Evolutionary conservation across 2,113 vertebrate genomes (phyloP).

Genomic region (Lagopus leucura): DNA sequence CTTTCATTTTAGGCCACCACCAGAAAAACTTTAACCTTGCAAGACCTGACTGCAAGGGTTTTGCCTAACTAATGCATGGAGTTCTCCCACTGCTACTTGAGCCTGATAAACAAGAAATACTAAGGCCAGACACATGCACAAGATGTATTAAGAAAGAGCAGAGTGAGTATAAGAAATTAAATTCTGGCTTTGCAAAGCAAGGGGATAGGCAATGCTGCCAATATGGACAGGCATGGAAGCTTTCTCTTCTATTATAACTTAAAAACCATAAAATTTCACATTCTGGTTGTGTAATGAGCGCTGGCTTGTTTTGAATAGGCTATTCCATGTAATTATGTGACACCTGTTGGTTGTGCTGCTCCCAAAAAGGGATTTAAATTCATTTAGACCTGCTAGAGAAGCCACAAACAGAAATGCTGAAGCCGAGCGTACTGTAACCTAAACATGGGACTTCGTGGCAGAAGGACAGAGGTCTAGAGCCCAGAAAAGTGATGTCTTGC

Average conservation of each 20-base stretch:
- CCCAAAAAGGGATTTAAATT: slow-evolving; percentile 31
- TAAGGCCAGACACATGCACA: background rate
- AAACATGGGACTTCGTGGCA: background rate
- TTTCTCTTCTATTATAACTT: slow-evolving; percentile 49
- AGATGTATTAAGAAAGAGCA: background rate
- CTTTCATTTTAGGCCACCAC: background rate
- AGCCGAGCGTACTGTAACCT: background rate
- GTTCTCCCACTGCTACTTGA: background rate
- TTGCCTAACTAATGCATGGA: background rate
- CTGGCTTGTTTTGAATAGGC: slow-evolving; percentile 59
- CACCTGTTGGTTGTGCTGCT: slow-evolving; percentile 38
- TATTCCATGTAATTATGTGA: slow-evolving; percentile 9
- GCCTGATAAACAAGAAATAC: background rate
- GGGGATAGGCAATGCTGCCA: background rate
- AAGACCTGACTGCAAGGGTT: background rate
- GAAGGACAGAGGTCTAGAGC: background rate
- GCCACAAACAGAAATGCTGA: background rate
- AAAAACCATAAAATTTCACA: slow-evolving; percentile 58
- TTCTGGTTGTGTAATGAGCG: slow-evolving; percentile 62
- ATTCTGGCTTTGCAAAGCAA: slow-evolving; percentile 21
- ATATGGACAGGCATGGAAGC: slow-evolving; percentile 22
- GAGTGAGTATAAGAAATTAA: background rate
- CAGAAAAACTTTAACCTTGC: background rate
- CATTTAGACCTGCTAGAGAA: slow-evolving; percentile 36
- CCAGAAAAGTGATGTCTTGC: background rate